Evolutionary conservation across 2,888 invertebrate species (phyloP).

Genomic region (Sarcophaga caerulescens): DNA sequence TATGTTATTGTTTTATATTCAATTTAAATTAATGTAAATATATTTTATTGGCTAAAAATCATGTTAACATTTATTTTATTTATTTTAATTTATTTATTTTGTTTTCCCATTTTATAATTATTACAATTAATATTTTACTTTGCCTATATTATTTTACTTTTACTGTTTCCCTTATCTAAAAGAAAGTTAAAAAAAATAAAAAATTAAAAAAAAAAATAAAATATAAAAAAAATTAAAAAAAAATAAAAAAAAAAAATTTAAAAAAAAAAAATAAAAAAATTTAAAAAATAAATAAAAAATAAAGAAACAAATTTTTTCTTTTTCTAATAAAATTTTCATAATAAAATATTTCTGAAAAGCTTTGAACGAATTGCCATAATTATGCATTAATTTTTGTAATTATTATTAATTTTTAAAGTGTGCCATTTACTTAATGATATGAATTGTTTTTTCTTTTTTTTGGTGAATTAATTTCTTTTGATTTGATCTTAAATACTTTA

Average conservation of each 20-base stretch:
- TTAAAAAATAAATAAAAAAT: background rate
- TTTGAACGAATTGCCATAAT: no score
- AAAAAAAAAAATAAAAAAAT: background rate
- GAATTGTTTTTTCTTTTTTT: background rate
- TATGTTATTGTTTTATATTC: conserved; percentile 45
- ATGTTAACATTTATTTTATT: conserved; percentile 65
- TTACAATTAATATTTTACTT: conserved; percentile 40
- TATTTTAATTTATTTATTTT: conserved; percentile 13
- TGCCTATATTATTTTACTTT: background rate
- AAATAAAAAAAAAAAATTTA: conserved; percentile 19
- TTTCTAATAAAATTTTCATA: no score
- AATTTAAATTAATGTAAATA: conserved; percentile 15
- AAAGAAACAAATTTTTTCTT: conserved; percentile 9
- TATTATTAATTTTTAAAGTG: conserved; percentile 1
- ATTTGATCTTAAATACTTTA: background rate
- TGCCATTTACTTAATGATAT: conserved; percentile 27
- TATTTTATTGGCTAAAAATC: conserved; percentile 62
- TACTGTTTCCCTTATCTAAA: background rate
- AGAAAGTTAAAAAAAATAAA: conserved; percentile 4
- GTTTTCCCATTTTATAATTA: conserved; percentile 8
- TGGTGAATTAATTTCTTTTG: background rate
- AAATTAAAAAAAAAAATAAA: background rate
- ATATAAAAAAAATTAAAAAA: background rate
- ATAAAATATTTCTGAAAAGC: no score
- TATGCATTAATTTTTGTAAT: no score